phyloP scores from a whole-genome alignment of 2,113 vertebrate genomes.

The Serilophus lunatus region DNA sequence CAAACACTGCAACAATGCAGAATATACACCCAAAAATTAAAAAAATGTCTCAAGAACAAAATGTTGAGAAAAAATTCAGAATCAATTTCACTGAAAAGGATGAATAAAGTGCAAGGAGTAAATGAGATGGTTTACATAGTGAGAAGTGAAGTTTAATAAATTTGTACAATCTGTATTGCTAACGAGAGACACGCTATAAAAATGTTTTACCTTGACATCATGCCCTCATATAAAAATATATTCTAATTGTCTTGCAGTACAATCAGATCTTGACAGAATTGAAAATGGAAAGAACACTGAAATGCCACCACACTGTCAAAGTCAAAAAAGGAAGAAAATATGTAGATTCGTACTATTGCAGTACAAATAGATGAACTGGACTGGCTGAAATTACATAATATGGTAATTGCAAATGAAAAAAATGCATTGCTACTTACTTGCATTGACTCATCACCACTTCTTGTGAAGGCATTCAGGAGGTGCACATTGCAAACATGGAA shows the following conservation, averaged over 20 bases:
- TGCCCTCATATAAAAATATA: slow-evolving; percentile 48
- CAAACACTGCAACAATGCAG: not conserved
- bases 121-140: not conserved
- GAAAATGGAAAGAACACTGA: not conserved
- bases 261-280: not conserved
- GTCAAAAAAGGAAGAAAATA: not conserved
- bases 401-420: not conserved
- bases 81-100: not conserved
- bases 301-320: not conserved
- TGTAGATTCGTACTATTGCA: not conserved
- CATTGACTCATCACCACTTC: not conserved
- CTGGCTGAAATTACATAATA: not conserved
- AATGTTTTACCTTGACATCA: not conserved
- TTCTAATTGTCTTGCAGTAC: not conserved
- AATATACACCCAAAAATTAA: not conserved
- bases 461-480: not conserved
- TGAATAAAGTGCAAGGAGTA: slow-evolving; percentile 36
- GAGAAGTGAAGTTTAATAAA: slow-evolving; percentile 38
- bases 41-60: not conserved
- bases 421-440: not conserved
- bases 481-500: not conserved
- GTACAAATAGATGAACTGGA: not conserved
- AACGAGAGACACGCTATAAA: not conserved
- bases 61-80: not conserved
- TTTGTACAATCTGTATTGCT: not conserved